Evolutionary conservation across 23 tunicate species (phyloP).

Genomic region (Trididemnum miniatum): DNA sequence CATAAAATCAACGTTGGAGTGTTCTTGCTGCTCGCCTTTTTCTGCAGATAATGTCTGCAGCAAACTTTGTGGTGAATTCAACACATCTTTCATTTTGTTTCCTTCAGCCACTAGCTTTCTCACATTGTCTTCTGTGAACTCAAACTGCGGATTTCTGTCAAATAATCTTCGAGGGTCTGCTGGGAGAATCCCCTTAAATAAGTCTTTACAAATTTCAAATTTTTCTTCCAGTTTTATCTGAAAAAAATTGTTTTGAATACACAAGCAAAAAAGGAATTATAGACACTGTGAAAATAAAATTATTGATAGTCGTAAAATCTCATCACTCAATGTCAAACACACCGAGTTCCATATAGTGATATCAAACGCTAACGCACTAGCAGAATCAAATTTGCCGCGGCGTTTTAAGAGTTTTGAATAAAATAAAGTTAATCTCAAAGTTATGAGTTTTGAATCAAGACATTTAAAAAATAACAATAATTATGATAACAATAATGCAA

Average conservation of each 20-base stretch:
- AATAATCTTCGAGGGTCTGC: conserved; percentile 74
- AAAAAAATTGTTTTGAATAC: neutral
- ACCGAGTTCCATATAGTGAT: no score
- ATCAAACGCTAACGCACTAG: no score
- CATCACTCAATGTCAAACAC: no score
- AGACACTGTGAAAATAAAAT: no score
- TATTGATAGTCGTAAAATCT: no score
- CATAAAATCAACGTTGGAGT: conserved; percentile 25
- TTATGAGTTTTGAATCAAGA: no score
- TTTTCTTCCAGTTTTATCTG: conserved; percentile 46
- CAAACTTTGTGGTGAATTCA: conserved; percentile 60
- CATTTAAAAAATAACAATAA: no score
- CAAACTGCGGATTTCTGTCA: conserved; percentile 30
- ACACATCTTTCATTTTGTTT: conserved; percentile 13
- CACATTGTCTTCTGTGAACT: neutral
- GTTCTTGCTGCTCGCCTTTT: neutral
- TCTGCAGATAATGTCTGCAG: conserved; percentile 37
- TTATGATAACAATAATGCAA: no score
- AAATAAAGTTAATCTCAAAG: no score
- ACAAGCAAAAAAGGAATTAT: no score
- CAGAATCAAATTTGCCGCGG: no score
- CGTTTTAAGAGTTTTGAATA: no score
- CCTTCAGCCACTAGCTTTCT: neutral
- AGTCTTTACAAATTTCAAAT: conserved; percentile 49
- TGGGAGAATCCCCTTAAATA: conserved; percentile 76